Evolutionary conservation across 2,113 vertebrate genomes (phyloP).

Genomic region (Actinemys pallida): DNA sequence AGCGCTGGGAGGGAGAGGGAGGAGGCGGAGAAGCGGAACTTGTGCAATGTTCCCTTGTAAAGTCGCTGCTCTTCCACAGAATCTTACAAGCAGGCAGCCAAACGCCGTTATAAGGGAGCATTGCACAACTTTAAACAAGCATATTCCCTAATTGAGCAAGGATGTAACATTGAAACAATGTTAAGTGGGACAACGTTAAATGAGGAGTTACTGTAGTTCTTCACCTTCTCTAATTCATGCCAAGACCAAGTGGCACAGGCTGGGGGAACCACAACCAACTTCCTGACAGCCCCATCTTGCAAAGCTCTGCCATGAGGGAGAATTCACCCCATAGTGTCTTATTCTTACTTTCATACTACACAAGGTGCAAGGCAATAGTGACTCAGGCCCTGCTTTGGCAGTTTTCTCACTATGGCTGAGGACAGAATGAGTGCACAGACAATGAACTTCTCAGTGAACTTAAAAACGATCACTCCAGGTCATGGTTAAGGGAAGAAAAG

Average conservation of each 20-base stretch:
- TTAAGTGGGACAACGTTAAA: too few relatives aligned
- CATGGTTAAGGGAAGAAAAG: not conserved
- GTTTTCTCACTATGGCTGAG: fast-evolving
- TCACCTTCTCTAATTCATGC: not conserved
- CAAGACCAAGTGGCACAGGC: not conserved
- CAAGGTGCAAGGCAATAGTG: not conserved
- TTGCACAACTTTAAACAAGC: too few relatives aligned
- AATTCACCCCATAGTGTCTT: not conserved
- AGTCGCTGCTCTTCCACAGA: too few relatives aligned
- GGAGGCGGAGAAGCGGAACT: too few relatives aligned
- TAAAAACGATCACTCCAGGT: not conserved
- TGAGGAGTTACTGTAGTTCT: not conserved
- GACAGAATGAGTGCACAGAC: not conserved
- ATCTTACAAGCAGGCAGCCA: too few relatives aligned
- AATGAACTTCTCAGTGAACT: not conserved
- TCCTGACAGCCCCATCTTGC: not conserved
- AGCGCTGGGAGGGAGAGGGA: too few relatives aligned
- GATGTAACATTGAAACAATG: too few relatives aligned
- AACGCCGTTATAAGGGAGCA: too few relatives aligned
- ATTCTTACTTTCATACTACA: not conserved
- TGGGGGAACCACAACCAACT: not conserved
- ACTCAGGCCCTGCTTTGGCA: not conserved
- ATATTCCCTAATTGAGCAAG: too few relatives aligned
- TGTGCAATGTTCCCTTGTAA: too few relatives aligned
- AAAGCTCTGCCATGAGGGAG: not conserved